A percentile compares a stretch with the other conserved stretches of the same genome.
phyloP scores from a whole-genome alignment of 2,113 vertebrate species.

The Melanerpes formicivorus region DNA sequence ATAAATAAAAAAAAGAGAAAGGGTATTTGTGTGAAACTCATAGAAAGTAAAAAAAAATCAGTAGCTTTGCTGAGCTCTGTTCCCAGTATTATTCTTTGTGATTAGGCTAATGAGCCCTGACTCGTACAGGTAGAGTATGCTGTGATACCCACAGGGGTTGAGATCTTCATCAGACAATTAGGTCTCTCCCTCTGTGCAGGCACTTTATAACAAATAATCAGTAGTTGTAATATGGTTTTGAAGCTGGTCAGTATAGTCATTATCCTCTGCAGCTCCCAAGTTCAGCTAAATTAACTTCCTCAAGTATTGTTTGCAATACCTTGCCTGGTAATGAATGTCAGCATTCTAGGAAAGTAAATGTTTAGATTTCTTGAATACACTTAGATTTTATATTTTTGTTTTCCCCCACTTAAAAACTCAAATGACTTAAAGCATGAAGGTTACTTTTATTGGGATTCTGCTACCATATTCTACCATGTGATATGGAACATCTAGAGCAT shows the following conservation, averaged over 20 bases:
- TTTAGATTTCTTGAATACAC: constrained; percentile 5
- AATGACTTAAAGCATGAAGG: not conserved
- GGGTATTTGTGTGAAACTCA: constrained; percentile 6
- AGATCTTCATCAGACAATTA: constrained; percentile 73
- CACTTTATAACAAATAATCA: constrained; percentile 71
- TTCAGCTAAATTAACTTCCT: constrained; percentile 34
- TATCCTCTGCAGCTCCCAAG: constrained; percentile 39
- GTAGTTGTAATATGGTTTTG: constrained; percentile 34
- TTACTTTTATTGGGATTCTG: not conserved
- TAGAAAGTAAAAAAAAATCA: constrained; percentile 21
- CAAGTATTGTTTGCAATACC: not conserved
- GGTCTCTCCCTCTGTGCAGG: constrained; percentile 67
- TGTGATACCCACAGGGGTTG: constrained; percentile 72
- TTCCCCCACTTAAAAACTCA: not conserved
- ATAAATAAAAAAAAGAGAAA: not conserved
- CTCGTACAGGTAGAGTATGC: constrained; percentile 66
- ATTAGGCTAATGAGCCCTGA: constrained; percentile 72
- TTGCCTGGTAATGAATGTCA: not conserved
- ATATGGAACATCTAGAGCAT: too few relatives aligned
- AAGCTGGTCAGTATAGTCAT: constrained; percentile 52
- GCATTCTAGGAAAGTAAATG: constrained; percentile 15
- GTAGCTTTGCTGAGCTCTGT: constrained; percentile 39
- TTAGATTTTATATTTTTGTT: not conserved
- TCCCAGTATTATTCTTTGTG: constrained; percentile 58
- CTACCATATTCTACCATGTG: rapidly evolving